phyloP scores from a whole-genome alignment of 2,888 invertebrate genomes.

The Sesamia inferens region DNA sequence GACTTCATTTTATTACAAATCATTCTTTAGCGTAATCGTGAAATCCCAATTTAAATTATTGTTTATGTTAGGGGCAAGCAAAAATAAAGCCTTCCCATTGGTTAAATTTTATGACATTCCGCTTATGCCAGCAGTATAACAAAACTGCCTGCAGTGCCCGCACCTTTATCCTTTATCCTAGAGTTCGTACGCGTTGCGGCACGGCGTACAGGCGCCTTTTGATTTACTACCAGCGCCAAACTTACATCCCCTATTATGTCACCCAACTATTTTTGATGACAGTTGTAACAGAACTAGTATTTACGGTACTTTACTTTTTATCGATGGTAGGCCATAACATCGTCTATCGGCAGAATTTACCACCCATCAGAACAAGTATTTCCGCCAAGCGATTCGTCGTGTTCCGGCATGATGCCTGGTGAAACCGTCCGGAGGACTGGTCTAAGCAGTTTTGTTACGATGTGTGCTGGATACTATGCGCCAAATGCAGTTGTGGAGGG shows the following conservation, averaged over 20 bases:
- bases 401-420: too few species aligned
- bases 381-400: too few species aligned
- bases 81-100: conserved; percentile 12
- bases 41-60: conserved; percentile 13
- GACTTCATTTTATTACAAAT: not conserved
- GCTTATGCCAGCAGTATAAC: conserved; percentile 13
- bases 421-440: too few species aligned
- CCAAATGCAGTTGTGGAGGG: too few species aligned
- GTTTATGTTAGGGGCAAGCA: not conserved
- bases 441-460: too few species aligned
- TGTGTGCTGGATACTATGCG: too few species aligned
- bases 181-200: conserved; percentile 49
- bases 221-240: conserved; percentile 83
- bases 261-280: conserved; percentile 56
- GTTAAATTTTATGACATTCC: conserved; percentile 11
- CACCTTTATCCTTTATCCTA: conserved; percentile 40
- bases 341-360: too few species aligned
- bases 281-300: conserved; percentile 58
- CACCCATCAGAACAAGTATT: too few species aligned
- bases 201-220: conserved; percentile 75
- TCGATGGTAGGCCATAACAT: too few species aligned
- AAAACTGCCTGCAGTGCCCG: conserved; percentile 18
- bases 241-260: conserved; percentile 71
- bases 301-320: conserved; percentile 55
- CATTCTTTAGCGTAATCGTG: conserved; percentile 2